phyloP scores from a whole-genome alignment of 2,113 vertebrate genomes.

The Propithecus coquereli region DNA sequence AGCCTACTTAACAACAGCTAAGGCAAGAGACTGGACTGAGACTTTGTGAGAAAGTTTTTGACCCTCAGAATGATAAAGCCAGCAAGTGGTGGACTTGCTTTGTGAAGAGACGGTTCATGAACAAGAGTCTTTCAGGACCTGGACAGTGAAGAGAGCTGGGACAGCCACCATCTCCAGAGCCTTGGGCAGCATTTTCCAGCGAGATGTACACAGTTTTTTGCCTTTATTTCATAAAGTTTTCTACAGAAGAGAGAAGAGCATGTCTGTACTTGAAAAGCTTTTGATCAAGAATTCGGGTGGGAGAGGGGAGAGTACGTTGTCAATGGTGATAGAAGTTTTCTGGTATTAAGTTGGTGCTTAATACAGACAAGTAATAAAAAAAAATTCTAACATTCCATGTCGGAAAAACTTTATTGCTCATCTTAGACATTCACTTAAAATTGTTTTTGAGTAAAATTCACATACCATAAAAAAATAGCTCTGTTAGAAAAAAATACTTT shows the following conservation, averaged over 20 bases:
- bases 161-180: neutral
- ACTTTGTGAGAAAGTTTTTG: constrained; percentile 97
- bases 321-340: constrained; percentile 48
- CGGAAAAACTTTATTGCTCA: no score
- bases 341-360: constrained; percentile 83
- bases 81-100: constrained; percentile 99
- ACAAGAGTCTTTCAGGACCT: constrained; percentile 97
- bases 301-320: neutral
- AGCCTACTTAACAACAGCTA: constrained; percentile 95
- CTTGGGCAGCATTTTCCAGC: constrained; percentile 21
- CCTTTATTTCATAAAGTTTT: constrained; percentile 78
- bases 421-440: no score
- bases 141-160: constrained; percentile 86
- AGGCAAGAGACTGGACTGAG: constrained; percentile 96
- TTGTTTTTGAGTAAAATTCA: no score
- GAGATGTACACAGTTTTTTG: constrained; percentile 70
- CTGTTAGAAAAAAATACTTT: neutral
- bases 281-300: neutral
- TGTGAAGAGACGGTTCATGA: constrained; percentile 99
- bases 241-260: constrained; percentile 65
- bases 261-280: constrained; percentile 51
- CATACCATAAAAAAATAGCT: neutral
- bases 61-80: constrained; percentile 97
- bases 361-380: constrained; percentile 68
- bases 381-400: constrained; percentile 55